phyloP scores from a whole-genome alignment of 37 sponge, comb jelly and placozoan species.

The Cliona cf. orientalis region DNA sequence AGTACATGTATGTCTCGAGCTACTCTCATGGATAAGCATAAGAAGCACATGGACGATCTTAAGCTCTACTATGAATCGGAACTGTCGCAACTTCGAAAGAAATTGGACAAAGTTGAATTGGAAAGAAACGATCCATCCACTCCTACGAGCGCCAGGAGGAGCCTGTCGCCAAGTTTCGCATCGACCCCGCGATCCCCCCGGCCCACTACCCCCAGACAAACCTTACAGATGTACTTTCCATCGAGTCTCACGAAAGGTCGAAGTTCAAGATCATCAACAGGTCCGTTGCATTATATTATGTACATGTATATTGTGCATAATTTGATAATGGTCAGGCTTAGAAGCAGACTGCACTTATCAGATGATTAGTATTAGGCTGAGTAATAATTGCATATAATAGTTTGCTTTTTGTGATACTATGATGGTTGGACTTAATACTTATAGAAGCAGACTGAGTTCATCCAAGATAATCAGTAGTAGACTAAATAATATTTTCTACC shows the following conservation, averaged over 20 bases:
- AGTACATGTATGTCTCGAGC: not conserved
- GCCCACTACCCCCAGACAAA: not conserved
- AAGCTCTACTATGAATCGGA: conserved; percentile 60
- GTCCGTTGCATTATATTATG: too few species aligned
- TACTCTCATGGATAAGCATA: conserved; percentile 47
- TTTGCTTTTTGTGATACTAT: too few species aligned
- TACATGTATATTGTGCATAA: too few species aligned
- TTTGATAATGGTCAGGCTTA: too few species aligned
- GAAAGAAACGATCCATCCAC: not conserved
- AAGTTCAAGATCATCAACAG: too few species aligned
- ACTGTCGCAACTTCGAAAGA: not conserved
- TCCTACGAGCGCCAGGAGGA: not conserved
- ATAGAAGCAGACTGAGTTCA: not conserved
- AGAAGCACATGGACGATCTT: conserved; percentile 59
- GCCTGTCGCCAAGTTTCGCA: not conserved
- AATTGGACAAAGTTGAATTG: not conserved
- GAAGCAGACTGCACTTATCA: too few species aligned
- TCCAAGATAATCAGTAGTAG: too few species aligned
- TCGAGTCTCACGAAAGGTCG: not conserved
- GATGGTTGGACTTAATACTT: too few species aligned
- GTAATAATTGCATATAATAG: too few species aligned
- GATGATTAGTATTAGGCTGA: too few species aligned
- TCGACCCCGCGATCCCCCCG: not conserved
- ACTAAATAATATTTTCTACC: too few species aligned
- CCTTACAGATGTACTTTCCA: not conserved